phyloP scores from a whole-genome alignment of 2,888 invertebrate genomes.

The Cheilosia variabilis region DNA sequence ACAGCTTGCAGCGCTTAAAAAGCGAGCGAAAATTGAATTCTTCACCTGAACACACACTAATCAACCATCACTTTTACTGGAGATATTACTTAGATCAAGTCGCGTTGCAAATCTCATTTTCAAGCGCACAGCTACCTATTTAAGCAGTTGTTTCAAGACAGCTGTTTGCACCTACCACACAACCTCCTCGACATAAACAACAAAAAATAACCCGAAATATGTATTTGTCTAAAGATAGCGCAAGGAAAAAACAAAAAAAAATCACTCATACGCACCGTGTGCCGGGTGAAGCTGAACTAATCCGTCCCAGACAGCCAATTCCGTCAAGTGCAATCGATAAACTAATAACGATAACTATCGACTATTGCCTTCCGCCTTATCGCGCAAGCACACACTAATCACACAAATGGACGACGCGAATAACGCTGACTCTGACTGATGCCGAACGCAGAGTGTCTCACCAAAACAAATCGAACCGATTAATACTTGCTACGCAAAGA shows the following conservation, averaged over 20 bases:
- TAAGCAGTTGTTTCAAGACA: not conserved
- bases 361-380: conserved; percentile 32
- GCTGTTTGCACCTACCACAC: not conserved
- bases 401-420: conserved; percentile 11
- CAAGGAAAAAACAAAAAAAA: not conserved
- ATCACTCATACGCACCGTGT: conserved; percentile 67
- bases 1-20: too few relatives aligned
- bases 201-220: not conserved
- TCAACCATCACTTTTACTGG: too few relatives aligned
- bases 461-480: conserved; percentile 51
- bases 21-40: too few relatives aligned
- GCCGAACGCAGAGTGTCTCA: conserved; percentile 10
- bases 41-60: too few relatives aligned
- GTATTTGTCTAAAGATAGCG: not conserved
- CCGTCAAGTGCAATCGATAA: conserved; percentile 36
- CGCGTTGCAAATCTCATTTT: conserved; percentile 21
- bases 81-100: too few relatives aligned
- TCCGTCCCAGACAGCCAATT: conserved; percentile 15
- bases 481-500: conserved; percentile 6
- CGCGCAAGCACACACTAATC: conserved; percentile 33
- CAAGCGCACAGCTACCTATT: conserved; percentile 3
- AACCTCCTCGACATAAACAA: not conserved
- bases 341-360: conserved; percentile 46
- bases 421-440: conserved; percentile 6
- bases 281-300: conserved; percentile 53